Evolutionary conservation across 2,888 invertebrate genomes (phyloP), one percentile per base, ranked within the genome.

Genomic region (Papilio elwesi): DNA sequence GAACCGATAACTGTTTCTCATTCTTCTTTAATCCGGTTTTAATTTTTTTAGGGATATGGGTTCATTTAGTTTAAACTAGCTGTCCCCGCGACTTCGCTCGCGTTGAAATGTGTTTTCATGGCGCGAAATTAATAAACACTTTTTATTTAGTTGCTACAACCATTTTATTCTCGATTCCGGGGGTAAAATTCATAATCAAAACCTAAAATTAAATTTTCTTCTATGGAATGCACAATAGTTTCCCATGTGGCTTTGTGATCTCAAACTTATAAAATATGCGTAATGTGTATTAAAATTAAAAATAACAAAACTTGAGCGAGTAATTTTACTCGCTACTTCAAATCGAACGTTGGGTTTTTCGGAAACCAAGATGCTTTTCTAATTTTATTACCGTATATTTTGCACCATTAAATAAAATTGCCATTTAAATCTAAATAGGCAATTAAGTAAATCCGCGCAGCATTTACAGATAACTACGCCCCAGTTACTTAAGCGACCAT

Each of bases 401-500:
- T 43, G 55, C 3, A 13, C 47, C 51, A 62, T 65, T 36, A 16
- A 3, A 62, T 38, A 59, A 51, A 68, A 69, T 62, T 62, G 62
- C 15, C 49, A 48, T 55, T 64, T 16, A 64, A 73, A 57, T 48
- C 51, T 55, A 38, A 65, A 65, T 57, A 68, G 65, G 64, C 68
- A 73, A 69, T 59, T 48, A 68, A 73, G 68, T 64, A n/a, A 59
- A 71, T 66, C 66, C 66, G 51, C 15, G 16, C 9, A 13, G 53
- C 55, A 36, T 36, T 68, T 38, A 49, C 48, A 72, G 72, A 55
- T 64, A 71, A 71, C 67, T 48, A n/a, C 38, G 59, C 16, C 57
- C 26, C 16, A 13, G 71, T 67, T 62, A 71, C 66, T 66, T 71
- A 57, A 48, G 71, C 53, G 62, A 59, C 59, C 71, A 13, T 67